Base-by-base conservation (phyloP, 2,113 vertebrate genomes). In the Oncorhynchus clarkii region DNA sequence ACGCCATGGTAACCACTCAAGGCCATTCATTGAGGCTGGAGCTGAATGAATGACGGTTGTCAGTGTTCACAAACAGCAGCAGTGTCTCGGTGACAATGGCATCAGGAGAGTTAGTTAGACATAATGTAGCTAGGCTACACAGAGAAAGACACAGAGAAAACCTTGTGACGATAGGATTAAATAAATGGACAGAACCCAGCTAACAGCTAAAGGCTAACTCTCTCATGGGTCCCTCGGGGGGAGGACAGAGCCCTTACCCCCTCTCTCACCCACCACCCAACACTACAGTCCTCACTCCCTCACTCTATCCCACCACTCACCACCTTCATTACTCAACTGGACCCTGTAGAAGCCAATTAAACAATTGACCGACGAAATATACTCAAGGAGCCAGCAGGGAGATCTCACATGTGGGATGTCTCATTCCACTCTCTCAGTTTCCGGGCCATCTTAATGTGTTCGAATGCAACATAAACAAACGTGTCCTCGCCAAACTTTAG, bases 1-100 rank as follows among this genome's bases (percentile, higher is more conserved):
- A 80, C 70, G 60, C 73, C 86, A 91, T 73, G 83, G 81, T 79
- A 88, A 90, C 88, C 87, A 88, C 59, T 39, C 70, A 70, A 67
- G 59, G 85, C 88, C 92, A 93, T 94, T 93, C 92, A 93, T 93
- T 86, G 73, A 78, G 73, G 71, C 82, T 75, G 68, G 39, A 45
- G 39, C 39, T 81, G 87, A 88, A 92, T 93, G 92, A 93, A 92
- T 93, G 92, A 89, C 92, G 80, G 85, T 86, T 79, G 88, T 34
- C 67, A 8, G 80, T 54, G 68, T 75, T 70, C 13, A 26, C 66
- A 18, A 57, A 78, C 9, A 65, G 73, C 39, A 45, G 39, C 65
- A 11, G 64, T 60, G 49, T 49, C 57, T 48, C 64, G 49, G 72
- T 13, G 27, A 18, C 12, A 54, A 54, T 18, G 16, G 13, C 51